phyloP scores from a whole-genome alignment of 1,140 invertebrate genomes.

The Tetramorium simillimum region DNA sequence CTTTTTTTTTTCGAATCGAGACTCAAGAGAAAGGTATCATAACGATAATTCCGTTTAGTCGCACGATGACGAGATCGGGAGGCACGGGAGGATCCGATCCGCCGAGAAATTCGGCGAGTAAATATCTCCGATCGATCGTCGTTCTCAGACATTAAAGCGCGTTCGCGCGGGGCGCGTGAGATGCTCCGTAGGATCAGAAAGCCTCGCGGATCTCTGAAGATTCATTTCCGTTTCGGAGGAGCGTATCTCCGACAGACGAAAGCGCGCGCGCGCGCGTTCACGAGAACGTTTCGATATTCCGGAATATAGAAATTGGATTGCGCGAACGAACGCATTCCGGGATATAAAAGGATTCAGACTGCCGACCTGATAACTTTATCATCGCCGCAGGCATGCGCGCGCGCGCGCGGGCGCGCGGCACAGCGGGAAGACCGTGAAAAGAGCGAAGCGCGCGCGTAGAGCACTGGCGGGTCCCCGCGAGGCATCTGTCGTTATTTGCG shows the following conservation, averaged over 20 bases:
- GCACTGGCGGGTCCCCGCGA: too few relatives aligned
- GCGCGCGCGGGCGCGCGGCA: not conserved
- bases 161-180: too few relatives aligned
- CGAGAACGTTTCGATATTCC: not conserved
- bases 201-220: not conserved
- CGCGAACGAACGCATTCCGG: not conserved
- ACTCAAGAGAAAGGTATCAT: not conserved
- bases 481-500: not conserved
- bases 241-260: not conserved
- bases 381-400: not conserved
- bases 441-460: not conserved
- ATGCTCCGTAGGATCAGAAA: not conserved
- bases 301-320: conserved; percentile 17
- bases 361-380: conserved; percentile 32
- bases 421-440: not conserved
- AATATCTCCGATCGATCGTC: not conserved
- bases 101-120: not conserved
- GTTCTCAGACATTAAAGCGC: too few relatives aligned
- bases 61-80: not conserved
- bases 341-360: conserved; percentile 5
- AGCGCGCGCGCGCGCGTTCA: not conserved
- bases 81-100: not conserved
- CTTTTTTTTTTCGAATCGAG: not conserved
- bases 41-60: not conserved
- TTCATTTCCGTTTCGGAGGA: not conserved